Base-by-base conservation (phyloP, 2,113 vertebrate genomes). In the Phycodurus eques region DNA sequence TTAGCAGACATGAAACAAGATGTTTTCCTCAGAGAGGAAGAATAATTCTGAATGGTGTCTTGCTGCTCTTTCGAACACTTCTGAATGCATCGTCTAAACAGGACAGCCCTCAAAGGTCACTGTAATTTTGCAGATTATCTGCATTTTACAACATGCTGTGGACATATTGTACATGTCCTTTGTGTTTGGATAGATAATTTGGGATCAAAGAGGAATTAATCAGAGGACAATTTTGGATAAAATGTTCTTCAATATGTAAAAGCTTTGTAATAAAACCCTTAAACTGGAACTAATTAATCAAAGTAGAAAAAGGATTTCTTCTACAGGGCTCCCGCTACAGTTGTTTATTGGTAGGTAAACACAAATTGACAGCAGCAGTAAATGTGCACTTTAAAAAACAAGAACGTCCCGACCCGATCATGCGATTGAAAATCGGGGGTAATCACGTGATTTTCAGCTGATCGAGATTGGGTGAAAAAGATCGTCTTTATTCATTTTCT, bases 1-100 rank as follows among this genome's bases (percentile, higher is more conserved):
- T 86, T 76, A 84, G 76, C 65, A 44, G 39, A 72, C 72, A 87
- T 80, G 61, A 88, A 88, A 85, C 70, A 83, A 81, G 71, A 1
- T 35, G 53, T 72, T 79, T 84, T 71, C 54, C 42, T 27, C 43
- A 68, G 68, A 70, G 61, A 82, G 56, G 57, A 67, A 17, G 74
- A 67, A 49, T 44, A 13, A 72, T 75, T 83, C n/a, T 47, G 43
- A 66, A 66, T 6, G 6, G 14, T 66, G 64, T 66, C 64, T 42
- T 47, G 8, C 56, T 47, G 33, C 19, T 47, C n/a, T 56, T 56
- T 77, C 22, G 35, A 39, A 59, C 46, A 67, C 64, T 74, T 43
- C 20, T 65, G 11, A 70, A 79, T 59, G 4, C 39, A 57, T 47
- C 61, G 64, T 19, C 53, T 12, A 51, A 81, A 54, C 17, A 39